Percentiles rank a stretch among this genome's conserved stretches.
phyloP scores from a whole-genome alignment of 2,888 invertebrate species.

The Coremacera marginata region DNA sequence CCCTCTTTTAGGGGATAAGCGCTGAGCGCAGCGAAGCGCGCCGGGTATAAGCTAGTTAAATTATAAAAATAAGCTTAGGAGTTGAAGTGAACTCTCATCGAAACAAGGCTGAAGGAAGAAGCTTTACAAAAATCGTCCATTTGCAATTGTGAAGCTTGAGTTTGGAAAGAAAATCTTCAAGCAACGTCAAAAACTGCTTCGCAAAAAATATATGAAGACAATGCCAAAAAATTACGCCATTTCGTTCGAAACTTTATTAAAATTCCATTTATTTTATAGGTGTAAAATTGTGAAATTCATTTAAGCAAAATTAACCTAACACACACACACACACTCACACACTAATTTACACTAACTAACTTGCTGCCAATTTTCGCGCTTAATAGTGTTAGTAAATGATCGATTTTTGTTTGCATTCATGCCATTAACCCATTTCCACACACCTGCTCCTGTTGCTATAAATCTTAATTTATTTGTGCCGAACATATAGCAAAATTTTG shows the following conservation, averaged over 20 bases:
- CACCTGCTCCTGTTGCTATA: slow-evolving; percentile 46
- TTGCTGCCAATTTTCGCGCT: neutral
- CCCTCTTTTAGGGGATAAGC: too few relatives aligned
- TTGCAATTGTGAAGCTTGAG: too few relatives aligned
- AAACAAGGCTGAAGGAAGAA: too few relatives aligned
- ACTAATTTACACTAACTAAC: neutral
- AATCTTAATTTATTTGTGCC: slow-evolving; percentile 59
- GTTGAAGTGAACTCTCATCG: too few relatives aligned
- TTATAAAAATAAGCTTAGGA: too few relatives aligned
- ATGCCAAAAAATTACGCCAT: neutral
- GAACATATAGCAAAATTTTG: slow-evolving; percentile 50
- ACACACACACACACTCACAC: neutral
- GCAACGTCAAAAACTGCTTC: too few relatives aligned
- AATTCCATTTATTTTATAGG: neutral
- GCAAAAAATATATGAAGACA: too few relatives aligned
- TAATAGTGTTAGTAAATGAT: neutral
- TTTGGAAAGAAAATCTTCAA: too few relatives aligned
- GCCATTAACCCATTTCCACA: slow-evolving; percentile 21
- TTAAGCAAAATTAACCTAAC: neutral
- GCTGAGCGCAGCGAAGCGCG: too few relatives aligned
- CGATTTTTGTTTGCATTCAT: slow-evolving; percentile 4
- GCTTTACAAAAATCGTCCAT: too few relatives aligned
- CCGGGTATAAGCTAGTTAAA: too few relatives aligned
- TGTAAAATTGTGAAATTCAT: neutral
- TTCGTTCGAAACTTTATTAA: neutral